Conservation (phyloP, 2,113 vertebrate species). For the Nipponia nippon region DNA sequence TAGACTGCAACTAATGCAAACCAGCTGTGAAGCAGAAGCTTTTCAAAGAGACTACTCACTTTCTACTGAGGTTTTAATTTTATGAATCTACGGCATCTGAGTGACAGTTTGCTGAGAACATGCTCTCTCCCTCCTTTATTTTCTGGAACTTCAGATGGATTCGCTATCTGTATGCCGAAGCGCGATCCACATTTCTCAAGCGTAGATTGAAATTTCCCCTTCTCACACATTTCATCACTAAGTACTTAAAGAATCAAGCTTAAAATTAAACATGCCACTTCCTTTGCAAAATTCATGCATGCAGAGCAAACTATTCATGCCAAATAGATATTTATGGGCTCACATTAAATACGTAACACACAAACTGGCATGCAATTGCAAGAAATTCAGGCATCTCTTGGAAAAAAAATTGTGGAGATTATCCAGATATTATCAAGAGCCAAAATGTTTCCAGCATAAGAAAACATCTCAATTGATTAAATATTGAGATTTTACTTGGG, state of each 20-base stretch:
- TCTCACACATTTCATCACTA: background rate
- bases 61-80: conserved; percentile 65
- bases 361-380: background rate
- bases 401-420: background rate
- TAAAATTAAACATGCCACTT: conserved; percentile 1
- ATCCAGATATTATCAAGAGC: background rate
- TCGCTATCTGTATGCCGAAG: background rate
- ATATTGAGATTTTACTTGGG: background rate
- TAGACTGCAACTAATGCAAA: conserved; percentile 75
- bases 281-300: background rate
- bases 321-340: background rate
- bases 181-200: background rate
- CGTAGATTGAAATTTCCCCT: background rate
- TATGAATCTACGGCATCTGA: conserved; percentile 10
- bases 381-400: background rate
- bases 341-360: background rate
- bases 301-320: background rate
- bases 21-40: conserved; percentile 71
- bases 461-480: background rate
- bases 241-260: background rate
- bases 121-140: background rate
- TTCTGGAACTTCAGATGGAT: background rate
- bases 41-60: conserved; percentile 25
- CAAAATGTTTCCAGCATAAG: background rate
- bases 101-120: conserved; percentile 5